Base-by-base conservation (phyloP, 2,797 vertebrate genomes). In the Glossophaga mutica region DNA sequence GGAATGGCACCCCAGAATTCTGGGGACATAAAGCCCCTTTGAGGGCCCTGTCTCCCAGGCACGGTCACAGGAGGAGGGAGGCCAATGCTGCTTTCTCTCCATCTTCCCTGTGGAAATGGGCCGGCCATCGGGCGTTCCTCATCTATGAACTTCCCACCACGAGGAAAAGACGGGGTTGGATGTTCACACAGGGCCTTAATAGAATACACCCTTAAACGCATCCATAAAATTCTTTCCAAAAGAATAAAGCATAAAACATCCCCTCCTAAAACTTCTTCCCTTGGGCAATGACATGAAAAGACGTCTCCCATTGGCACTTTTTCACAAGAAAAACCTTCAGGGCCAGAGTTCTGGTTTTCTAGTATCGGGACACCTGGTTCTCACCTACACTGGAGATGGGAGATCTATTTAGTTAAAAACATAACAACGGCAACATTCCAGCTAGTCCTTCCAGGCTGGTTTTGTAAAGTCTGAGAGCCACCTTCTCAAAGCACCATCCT, bases 211-310 rank as follows among this genome's bases (percentile, higher is more conserved):
- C 65, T 68, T 55, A 82, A 42, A 77, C 42, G 79, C 91, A 87
- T 19, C 24, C n/a, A 55, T n/a, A 87, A 76, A 59, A 59, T 88
- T 50, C 74, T 37, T 67, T 50, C 44, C 85, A 78, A 90, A 94
- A 77, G 62, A 82, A 84, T 76, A 87, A 93, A 90, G 29, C 90
- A 62, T 91, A 73, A 87, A 92, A 84, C 1, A 91, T 15, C 34
- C 22, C 9, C n/a, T 90, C n/a, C 48, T 71, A 67, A 90, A 94
- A 84, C 26, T 46, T 82, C 57, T 46, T 79, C 57, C 67, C 48
- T 84, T 70, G 70, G 37, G 29, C 22, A 24, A 88, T 71, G 11
- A 79, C 32, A 76, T 29, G 26, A 87, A 86, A 90, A 89, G 26
- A 48, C 46, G 73, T 6, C 44, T 55, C 44, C 22, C 34, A 67